phyloP scores from a whole-genome alignment of 2,888 invertebrate species.

The Idaea dimidiata region DNA sequence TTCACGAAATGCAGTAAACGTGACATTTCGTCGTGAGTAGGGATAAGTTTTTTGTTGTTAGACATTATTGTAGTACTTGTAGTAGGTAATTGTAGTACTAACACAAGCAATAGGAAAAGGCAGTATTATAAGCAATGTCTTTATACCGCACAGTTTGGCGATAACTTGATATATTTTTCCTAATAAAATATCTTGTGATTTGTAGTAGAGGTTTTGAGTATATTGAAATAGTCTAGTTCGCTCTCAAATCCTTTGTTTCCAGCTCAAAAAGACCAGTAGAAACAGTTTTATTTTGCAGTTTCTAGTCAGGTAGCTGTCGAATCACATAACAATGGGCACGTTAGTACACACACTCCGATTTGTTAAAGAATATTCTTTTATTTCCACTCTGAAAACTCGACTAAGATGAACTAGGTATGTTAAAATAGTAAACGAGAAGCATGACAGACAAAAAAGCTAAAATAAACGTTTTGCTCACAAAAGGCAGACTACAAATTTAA shows the following conservation, averaged over 20 bases:
- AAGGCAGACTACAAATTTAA: slow-evolving; percentile 10
- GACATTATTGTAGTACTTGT: slow-evolving; percentile 22
- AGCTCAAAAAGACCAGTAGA: slow-evolving; percentile 38
- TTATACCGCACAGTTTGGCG: not conserved
- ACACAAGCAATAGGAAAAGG: not conserved
- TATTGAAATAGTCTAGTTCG: slow-evolving; percentile 31
- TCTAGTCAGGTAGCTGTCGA: slow-evolving; percentile 40
- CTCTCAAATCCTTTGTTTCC: slow-evolving; percentile 44
- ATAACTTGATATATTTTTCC: not conserved
- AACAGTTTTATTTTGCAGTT: slow-evolving; percentile 37
- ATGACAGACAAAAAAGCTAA: not conserved
- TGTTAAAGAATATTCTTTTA: slow-evolving; percentile 26
- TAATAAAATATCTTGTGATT: slow-evolving; percentile 17
- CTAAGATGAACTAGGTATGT: slow-evolving; percentile 8
- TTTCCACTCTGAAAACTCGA: slow-evolving; percentile 35
- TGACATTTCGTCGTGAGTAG: slow-evolving; percentile 34
- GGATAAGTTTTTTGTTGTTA: slow-evolving; percentile 31
- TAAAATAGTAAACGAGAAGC: slow-evolving; percentile 12
- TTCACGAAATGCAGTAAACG: slow-evolving; percentile 32
- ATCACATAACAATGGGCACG: slow-evolving; percentile 39
- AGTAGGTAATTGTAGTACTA: slow-evolving; percentile 13
- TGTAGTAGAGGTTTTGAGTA: slow-evolving; percentile 22
- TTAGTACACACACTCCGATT: slow-evolving; percentile 32
- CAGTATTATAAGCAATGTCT: not conserved
- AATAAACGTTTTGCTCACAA: not conserved